Base-by-base conservation (phyloP, 2,888 invertebrate species). In the Eupithecia exiguata region DNA sequence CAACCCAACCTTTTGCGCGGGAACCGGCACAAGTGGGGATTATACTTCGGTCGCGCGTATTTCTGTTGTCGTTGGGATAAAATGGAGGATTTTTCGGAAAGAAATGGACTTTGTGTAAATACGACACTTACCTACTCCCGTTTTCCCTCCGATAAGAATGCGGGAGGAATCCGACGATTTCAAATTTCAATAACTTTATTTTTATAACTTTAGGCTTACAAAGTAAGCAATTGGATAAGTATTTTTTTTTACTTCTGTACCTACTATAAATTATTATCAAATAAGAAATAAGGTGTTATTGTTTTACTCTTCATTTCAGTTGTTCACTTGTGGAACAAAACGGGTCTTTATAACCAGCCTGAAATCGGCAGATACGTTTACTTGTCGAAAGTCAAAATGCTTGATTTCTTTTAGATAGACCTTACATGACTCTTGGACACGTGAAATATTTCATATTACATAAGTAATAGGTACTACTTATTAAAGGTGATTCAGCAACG, bases 11-110 rank as follows among this genome's bases (percentile, higher is more conserved):
- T 75, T 77, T 78, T 74, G 49, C 73, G 62, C 58, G 68, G 71
- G 76, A 86, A 84, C 73, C 78, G 81, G 84, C 74, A 79, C 84
- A 84, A 88, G 88, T 81, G 80, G 77, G 86, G 86, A 86, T 87
- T 69, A 87, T 68, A 62, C 43, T 40, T 12, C 14, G 66, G 38
- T 65, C 53, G 12, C 58, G 65, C 49, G 40, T 38, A n/a, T 61
- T 69, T 66, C 12, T 62, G 21, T 53, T 35, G 61, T 62, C 62
- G 35, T 62, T 62, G 62, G 62, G 35, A 62, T 62, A 18, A 35
- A 62, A 62, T 62, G 35, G 18, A 35, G 18, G 35, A 35, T 7
- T 62, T 35, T 35, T 62, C 25, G 12, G 58, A 25, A 58, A 12
- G 21, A 58, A 14, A 58, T 58, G 0, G 30, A 18, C 16, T 62